phyloP scores from a whole-genome alignment of 2,113 vertebrate species.

The Australoheros scitulus region DNA sequence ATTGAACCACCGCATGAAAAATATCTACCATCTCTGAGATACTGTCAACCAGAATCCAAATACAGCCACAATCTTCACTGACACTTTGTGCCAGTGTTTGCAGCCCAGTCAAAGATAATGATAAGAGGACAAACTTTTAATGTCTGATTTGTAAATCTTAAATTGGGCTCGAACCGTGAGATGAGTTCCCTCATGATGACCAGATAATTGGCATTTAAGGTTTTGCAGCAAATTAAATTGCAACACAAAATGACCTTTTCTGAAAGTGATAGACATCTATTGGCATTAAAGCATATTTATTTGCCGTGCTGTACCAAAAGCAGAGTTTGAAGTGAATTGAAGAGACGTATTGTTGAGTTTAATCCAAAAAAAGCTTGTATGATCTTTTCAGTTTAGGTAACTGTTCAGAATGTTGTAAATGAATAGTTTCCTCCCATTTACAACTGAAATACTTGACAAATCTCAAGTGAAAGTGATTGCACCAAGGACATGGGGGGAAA shows the following conservation, averaged over 20 bases:
- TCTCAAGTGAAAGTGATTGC: background rate
- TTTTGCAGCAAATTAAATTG: background rate
- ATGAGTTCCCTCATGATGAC: background rate
- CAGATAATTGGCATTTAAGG: constrained; percentile 4
- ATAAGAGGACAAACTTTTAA: background rate
- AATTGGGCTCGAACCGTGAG: background rate
- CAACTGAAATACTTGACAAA: background rate
- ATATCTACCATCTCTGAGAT: background rate
- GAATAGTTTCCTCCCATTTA: background rate
- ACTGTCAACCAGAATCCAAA: background rate
- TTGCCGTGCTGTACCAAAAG: background rate
- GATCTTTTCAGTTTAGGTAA: background rate
- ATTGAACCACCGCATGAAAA: background rate
- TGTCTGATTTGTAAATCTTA: constrained; percentile 4
- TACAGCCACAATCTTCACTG: background rate
- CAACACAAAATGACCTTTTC: constrained; percentile 11
- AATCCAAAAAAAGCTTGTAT: background rate
- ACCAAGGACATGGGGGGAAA: background rate
- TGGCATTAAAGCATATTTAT: background rate
- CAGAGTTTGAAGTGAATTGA: background rate
- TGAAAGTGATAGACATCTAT: background rate
- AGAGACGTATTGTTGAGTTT: background rate
- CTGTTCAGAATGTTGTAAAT: background rate
- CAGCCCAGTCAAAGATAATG: background rate
- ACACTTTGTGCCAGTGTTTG: background rate